These are phyloP conservation scores for Holothuria scabra DNA, from an alignment of 53 echinoderm and acorn worm genomes.

Conservation along the genomic window DNA sequence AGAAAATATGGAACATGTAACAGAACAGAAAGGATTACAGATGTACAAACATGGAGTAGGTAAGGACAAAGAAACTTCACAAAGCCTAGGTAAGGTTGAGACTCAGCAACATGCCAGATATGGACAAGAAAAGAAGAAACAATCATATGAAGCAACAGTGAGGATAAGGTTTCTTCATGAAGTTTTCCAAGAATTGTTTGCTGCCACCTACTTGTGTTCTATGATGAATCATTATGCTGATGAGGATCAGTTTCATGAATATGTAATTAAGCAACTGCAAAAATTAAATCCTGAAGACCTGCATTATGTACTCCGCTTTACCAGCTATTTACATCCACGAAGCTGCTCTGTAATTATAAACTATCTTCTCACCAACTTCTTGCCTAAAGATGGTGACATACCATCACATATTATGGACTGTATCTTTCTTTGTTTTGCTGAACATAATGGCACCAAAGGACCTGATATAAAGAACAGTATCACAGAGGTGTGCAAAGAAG, in stretches of 20 bases:
- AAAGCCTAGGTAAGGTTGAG: background rate
- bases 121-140: background rate
- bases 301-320: slow-evolving; percentile 18
- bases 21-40: background rate
- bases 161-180: background rate
- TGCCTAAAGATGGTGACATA: background rate
- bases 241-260: background rate
- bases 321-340: slow-evolving; percentile 7
- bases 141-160: background rate
- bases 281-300: background rate
- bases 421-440: slow-evolving; percentile 24
- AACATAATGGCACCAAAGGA: background rate
- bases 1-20: background rate
- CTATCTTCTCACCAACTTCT: background rate
- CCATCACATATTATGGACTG: slow-evolving; percentile 13
- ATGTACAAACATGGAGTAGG: background rate
- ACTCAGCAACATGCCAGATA: background rate
- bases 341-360: slow-evolving; percentile 15
- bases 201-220: background rate
- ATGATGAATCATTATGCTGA: background rate
- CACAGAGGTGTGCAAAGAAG: background rate
- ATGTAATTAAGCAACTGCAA: background rate
- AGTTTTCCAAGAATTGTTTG: slow-evolving; percentile 19
- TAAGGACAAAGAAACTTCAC: background rate
- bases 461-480: background rate